Base-by-base conservation (phyloP, 2,113 vertebrate species). In the Salminus brasiliensis region DNA sequence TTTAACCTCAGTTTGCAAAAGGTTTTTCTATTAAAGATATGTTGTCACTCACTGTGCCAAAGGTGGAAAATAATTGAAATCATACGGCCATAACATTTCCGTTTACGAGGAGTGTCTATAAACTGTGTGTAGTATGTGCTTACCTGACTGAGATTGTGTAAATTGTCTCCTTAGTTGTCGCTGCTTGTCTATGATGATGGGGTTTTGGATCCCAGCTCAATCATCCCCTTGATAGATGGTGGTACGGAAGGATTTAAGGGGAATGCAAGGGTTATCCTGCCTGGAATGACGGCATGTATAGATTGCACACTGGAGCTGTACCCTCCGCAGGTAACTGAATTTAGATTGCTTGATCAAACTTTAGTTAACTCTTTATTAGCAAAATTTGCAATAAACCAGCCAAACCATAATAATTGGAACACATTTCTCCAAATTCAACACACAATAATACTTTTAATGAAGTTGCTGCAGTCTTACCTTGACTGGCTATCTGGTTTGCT, bases 161-260 rank as follows among this genome's bases (percentile, higher is more conserved):
- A n/a, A 5, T 41, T 41, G 45, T 55, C 0, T 23, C 1, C 4
- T 53, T 53, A 93, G 92, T 87, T 94, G 59, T 94, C 98, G 8
- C 94, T 99, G 84, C 90, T 99, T 72, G 94, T 93, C 84, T 98
- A 97, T 83, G 96, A 99, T 86, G 96, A 98, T 30, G 95, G 95
- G 69, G 94, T 94, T 11, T 87, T 99, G 86, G 97, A 99, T 86
- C 93, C 96, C 69, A 96, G 95, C 84, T 97, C 97, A 84, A 96
- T 99, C 88, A 96, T 98, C 74, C 98, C 98, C 57, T 92, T 99
- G 76, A 97, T 99, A 76, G 97, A 99, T 76, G 97, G 98, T 65
- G 98, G 98, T 4, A 99, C 97, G 1, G 97, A 99, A 91, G 98
- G 98, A 72, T 99, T 99, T 90, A 99, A 99, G 92, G 97, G 98